phyloP scores from a whole-genome alignment of 2,888 invertebrate species.

The Megaustenia siamemsis region DNA sequence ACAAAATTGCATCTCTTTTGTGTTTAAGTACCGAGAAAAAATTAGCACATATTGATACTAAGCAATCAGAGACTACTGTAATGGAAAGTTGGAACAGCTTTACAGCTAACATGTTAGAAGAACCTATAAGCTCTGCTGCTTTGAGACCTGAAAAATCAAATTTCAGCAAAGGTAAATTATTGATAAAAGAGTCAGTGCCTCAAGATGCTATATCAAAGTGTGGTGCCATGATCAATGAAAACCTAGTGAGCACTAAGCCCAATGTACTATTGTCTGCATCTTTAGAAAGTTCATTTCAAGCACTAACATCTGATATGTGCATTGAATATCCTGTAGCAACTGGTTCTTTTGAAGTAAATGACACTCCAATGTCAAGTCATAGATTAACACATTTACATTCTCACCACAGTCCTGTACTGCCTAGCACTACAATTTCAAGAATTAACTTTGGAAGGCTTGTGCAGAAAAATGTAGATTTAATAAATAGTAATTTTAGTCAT shows the following conservation, averaged over 20 bases:
- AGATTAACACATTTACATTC: not conserved
- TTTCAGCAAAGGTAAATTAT: not conserved
- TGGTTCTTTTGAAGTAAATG: not conserved
- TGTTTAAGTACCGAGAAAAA: not conserved
- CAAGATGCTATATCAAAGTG: not conserved
- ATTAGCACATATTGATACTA: not conserved
- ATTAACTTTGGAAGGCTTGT: not conserved
- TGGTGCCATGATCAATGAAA: not conserved
- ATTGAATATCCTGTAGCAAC: not conserved
- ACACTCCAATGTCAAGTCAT: not conserved
- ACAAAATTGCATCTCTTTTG: not conserved
- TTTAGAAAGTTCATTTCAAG: too few relatives aligned
- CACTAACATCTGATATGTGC: not conserved
- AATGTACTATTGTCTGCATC: not conserved
- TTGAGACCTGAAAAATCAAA: not conserved
- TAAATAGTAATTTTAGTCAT: not conserved
- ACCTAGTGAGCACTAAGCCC: not conserved
- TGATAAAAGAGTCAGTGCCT: not conserved
- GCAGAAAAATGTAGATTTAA: not conserved
- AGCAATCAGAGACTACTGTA: not conserved
- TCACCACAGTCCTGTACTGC: not conserved
- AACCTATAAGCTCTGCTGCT: not conserved
- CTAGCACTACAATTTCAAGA: not conserved
- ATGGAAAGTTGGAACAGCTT: not conserved
- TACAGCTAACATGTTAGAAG: not conserved